Base-by-base conservation (phyloP, 1,140 invertebrate genomes). In the Elysia chlorotica region DNA sequence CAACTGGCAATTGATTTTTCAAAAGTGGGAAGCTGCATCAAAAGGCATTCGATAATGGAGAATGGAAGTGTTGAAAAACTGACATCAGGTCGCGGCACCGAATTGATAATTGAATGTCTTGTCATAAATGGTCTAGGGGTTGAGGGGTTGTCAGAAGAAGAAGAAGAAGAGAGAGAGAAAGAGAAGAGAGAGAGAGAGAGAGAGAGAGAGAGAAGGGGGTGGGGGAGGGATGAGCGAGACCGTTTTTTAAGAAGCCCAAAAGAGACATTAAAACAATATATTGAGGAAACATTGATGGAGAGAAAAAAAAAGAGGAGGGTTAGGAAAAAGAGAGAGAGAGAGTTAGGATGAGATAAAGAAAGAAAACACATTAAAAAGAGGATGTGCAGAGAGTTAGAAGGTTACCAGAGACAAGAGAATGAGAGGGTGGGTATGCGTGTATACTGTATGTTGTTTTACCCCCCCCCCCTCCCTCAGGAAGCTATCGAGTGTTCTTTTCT, bases 111-210 rank as follows among this genome's bases (percentile, higher is more conserved):
- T 10, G 14, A 59, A 59, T 10, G 6, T 10, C 10, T 19, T 59
- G 14, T 14, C 57, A 10, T 17, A 59, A 14, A 19, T 17, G 14
- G 6, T 25, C 14, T 59, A 19, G 57, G 57, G 10, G 10, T 19
- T 59, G 14, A 28, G 17, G 25, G 6, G 10, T 19, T 59, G 14
- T 10, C 25, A 19, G 57, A 19, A 25, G 57, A n/a, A n/a, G n/a
- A n/a, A n/a, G 25, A 25, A 59, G 57, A 28, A 10, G 6, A 25
- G 25, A 10, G 25, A 10, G 6, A 5, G 38, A 36, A 65, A n/a
- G 23, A 30, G 23, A 25, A 67, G 37, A 67, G 37, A 67, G 37
- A 67, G 37, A 67, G 65, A 48, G 37, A 53, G 65, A 67, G 38
- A 67, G 37, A 67, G 37, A 67, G 37, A 67, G 25, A 4, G 65